Percentiles rank a stretch among this genome's conserved stretches.
Conservation (phyloP, 2,888 invertebrate species). For the Leptopilina myrica region DNA sequence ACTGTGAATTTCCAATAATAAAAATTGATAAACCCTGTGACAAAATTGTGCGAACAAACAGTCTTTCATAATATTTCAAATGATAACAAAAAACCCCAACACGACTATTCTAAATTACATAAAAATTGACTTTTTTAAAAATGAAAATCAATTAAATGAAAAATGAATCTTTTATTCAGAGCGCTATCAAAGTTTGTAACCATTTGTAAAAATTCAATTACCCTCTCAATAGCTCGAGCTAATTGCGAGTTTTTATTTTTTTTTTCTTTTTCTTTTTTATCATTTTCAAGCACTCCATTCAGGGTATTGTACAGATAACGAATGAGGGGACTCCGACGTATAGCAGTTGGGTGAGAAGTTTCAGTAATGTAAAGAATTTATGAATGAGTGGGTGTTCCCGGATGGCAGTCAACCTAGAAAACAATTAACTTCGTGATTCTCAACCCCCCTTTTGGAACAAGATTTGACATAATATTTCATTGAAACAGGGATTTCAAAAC, state of each 20-base stretch:
- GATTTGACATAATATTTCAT: conserved; percentile 35
- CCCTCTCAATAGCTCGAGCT: not conserved
- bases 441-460: not conserved
- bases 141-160: not conserved
- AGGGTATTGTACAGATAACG: conserved; percentile 26
- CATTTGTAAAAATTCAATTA: conserved; percentile 13
- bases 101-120: not conserved
- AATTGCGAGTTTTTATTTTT: conserved; percentile 18
- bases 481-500: conserved; percentile 7
- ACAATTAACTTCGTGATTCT: conserved; percentile 34
- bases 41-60: no score
- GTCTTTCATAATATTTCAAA: no score
- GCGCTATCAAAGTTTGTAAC: not conserved
- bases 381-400: conserved; percentile 40
- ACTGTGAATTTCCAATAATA: no score
- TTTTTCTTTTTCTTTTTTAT: not conserved
- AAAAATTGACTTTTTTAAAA: not conserved
- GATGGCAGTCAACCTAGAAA: conserved; percentile 17
- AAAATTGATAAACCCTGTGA: no score
- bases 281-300: conserved; percentile 22
- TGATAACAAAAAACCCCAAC: not conserved
- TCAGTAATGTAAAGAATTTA: conserved; percentile 35
- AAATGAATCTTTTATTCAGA: conserved; percentile 6
- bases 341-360: conserved; percentile 22
- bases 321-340: conserved; percentile 5